Evolutionary conservation across 1,140 invertebrate genomes (phyloP), one percentile per base, ranked within the genome.

Genomic region (Zaprionus inermis): DNA sequence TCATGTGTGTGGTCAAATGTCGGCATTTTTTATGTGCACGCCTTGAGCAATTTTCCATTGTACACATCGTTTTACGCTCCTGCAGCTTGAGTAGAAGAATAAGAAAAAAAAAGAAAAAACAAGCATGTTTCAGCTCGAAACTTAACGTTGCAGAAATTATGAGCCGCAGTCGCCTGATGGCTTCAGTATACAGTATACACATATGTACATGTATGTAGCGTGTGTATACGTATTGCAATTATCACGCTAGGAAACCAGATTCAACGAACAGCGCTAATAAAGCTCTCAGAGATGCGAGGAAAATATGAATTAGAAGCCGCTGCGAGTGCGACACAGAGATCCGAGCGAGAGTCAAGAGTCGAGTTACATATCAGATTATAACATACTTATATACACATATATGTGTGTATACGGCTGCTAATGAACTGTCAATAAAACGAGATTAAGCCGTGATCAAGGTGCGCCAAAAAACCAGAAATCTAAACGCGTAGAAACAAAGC

Each of bases 111-210:
- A 38, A 36, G 5, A 41, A 44, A 44, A 44, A n/a, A 60, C 52
- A 30, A 24, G 14, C 51, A 69, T 41, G 16, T 69, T 70, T 57
- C 57, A 64, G 28, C 58, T 46, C 18, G 52, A 63, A 88, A 88
- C 66, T 86, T 80, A 86, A 88, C 77, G 79, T 86, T 72, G 83
- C 79, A 83, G 76, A 86, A 86, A 88, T 78, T 32, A 83, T 85
- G 75, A 71, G 32, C 14, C n/a, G 49, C 24, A 18, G 30, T 54
- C 22, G 34, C 12, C 24, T 28, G 57, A 59, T 59, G 51, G 51
- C 51, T 14, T 30, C 51, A 22, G 20, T 28, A 24, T 30, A 54
- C 51, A 22, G 20, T 28, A 24, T 30, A 54, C 51, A 51, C 16
- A 20, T 5, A 51, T 0, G 24, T 51, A 20, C 7, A 14, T 11